Base-by-base conservation (phyloP, 64 coral and sea anemone species). In the Astreopora myriophthalma region DNA sequence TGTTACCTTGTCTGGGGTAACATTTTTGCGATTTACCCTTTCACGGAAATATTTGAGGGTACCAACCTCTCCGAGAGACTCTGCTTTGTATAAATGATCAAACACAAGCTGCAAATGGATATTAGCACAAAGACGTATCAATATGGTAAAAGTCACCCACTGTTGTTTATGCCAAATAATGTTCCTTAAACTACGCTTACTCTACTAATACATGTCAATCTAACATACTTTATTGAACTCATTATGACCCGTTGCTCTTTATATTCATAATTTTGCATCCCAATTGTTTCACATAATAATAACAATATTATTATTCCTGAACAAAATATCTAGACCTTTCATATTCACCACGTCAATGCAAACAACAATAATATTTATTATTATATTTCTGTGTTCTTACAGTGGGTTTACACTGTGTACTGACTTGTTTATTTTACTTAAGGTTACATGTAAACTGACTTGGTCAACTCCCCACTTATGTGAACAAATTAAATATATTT, bases 1-100 rank as follows among this genome's bases (percentile, higher is more conserved):
- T 55, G 86, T 74, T 52, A 88, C 70, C 34, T 88, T 88, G 6
- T 88, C 70, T 55, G 86, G 68, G 28, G 86, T 88, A 42, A 88
- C 69, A 61, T 74, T 88, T 0, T 31, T 29, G 24, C 86, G 11
- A 48, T 88, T 75, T 12, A 58, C 8, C 69, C 24, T 88, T 74
- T 88, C 86, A 23, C 86, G 1, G 13, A 88, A 88, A 25, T 22
- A 74, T 1, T 88, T 88, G 0, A 88, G 69, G n/a, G 86, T 88
- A 0, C 86, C 69, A 48, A 88, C 71, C 68, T 88, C 86, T 88
- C 86, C 52, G 69, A 88, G 10, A 20, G 86, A 74, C 23, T 74
- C 86, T 1, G 86, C 69, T 58, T 73, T 74, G 67, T 88, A 62
- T 10, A 88, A 61, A 58, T 57, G 24, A 2, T 33, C 72, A 35